Evolutionary conservation across 2,113 vertebrate species (phyloP).

Genomic region (Ailuropoda melanoleuca): DNA sequence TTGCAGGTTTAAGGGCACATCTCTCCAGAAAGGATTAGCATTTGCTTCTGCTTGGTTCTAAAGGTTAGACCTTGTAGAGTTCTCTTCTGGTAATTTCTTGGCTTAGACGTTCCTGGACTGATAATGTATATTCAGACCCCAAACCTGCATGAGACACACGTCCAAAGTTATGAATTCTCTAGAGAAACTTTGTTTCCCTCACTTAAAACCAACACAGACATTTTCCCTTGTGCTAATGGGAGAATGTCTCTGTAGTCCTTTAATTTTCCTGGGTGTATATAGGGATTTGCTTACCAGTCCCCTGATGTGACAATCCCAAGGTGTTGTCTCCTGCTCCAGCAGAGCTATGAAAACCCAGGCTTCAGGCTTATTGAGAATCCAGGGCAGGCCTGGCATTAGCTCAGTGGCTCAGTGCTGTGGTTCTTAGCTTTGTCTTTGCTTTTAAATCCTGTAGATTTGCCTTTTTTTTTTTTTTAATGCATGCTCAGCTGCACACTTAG

Average conservation of each 20-base stretch:
- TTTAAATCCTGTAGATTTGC: neutral
- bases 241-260: neutral
- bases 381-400: neutral
- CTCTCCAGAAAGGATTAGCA: neutral
- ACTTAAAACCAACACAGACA: neutral
- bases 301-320: neutral
- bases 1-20: neutral
- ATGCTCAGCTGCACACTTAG: neutral
- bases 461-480: neutral
- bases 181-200: neutral
- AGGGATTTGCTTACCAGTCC: neutral
- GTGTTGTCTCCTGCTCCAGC: neutral
- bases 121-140: neutral
- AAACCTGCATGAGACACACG: neutral
- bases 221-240: neutral
- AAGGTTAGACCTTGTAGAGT: neutral
- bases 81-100: neutral
- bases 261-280: neutral
- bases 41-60: neutral
- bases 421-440: neutral
- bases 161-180: neutral
- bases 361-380: neutral
- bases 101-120: neutral
- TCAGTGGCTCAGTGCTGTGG: neutral
- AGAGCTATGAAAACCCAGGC: neutral